Base-by-base conservation (phyloP, 2,888 invertebrate genomes). In the Rotaria socialis region DNA sequence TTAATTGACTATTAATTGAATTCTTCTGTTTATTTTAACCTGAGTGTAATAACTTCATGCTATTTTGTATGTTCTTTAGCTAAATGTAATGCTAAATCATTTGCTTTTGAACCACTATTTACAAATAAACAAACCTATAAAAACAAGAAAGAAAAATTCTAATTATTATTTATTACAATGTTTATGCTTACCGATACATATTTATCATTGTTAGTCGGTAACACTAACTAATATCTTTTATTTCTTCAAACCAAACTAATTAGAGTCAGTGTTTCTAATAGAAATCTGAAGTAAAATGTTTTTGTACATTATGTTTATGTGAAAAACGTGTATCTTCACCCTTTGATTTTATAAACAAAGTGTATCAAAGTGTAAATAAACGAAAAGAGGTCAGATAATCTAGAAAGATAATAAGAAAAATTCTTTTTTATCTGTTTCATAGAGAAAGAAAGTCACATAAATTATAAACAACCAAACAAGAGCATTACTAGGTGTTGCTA, bases 71-170 rank as follows among this genome's bases (percentile, higher is more conserved):
- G 94, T 0, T 95, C 91, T 89, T 96, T 93, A 0, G 97, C 95
- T 91, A 99, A 93, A 55, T 96, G 90, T 88, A 95, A 93, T 0
- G 98, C 98, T 87, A 99, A 92, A 90, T 99, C 98, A 90, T 97
- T 98, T 0, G 98, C 97, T 92, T 99, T 98, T 10, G 96, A 95
- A 0, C 98, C 98, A 89, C 97, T 97, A 91, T 98, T 98, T 1
- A 96, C 95, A 89, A 97, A 94, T 90, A 96, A 97, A 4, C 95
- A 95, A 50, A 95, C 94, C 95, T 95, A 90, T 35, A 11, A 8
- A 4, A n/a, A 60, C 4, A 75, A 41, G 87, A 58, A 41, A 2
- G 67, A 47, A 86, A 80, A 35, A 41, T 19, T 75, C 7, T 19
- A 8, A 7, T 22, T 41, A 3, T 27, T 14, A 11, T 60, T 24